These are phyloP conservation scores for Lacerta viridis DNA, from an alignment of 2,797 vertebrate genomes.

Conservation along the genomic window DNA sequence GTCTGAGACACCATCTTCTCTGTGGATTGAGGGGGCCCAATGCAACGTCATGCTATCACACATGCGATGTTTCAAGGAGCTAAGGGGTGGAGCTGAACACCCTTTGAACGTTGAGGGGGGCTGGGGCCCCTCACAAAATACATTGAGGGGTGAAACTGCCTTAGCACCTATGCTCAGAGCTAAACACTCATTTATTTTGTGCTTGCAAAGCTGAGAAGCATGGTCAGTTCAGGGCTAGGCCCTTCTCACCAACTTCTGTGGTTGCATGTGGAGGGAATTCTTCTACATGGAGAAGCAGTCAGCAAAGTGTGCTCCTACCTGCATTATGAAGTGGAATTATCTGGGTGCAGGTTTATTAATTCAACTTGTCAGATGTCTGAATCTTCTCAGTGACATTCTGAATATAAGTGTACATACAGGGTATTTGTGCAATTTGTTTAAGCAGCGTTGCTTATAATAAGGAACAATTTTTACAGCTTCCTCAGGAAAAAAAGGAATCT, in stretches of 20 bases:
- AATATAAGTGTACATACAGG: constrained; percentile 21
- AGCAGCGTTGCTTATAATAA: constrained; percentile 27
- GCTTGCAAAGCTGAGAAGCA: no score
- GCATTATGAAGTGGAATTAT: not conserved
- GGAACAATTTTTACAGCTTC: constrained; percentile 14
- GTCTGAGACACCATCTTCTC: no score
- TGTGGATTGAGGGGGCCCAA: no score
- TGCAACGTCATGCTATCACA: no score
- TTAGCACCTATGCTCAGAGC: no score
- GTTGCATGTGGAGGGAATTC: not conserved
- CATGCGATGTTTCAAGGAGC: no score
- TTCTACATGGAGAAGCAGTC: not conserved
- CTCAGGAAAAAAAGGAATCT: not conserved
- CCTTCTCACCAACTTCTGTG: not conserved
- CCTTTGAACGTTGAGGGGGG: no score
- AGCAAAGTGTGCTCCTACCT: not conserved
- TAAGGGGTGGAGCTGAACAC: no score
- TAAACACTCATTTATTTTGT: no score
- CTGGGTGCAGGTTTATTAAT: not conserved
- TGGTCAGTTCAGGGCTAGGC: no score
- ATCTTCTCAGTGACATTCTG: not conserved
- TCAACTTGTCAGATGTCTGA: not conserved
- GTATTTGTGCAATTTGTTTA: constrained; percentile 5
- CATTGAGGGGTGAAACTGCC: no score
- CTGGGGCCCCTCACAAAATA: no score